Evolutionary conservation across 2,888 invertebrate genomes (phyloP), one percentile per base, ranked within the genome.

Genomic region (Empis livida): DNA sequence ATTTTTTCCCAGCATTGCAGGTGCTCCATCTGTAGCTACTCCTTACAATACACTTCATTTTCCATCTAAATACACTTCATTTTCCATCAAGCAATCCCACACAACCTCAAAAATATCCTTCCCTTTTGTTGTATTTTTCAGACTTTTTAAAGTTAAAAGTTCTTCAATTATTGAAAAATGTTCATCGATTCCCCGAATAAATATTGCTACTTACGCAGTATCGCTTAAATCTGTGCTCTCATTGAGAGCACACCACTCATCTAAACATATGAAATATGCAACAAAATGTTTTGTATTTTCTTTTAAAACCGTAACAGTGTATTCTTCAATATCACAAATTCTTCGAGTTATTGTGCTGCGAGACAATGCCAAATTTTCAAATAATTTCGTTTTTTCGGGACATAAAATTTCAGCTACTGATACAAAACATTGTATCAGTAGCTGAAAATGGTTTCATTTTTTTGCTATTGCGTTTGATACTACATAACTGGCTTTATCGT

Each of bases 161-260:
- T 46, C 46, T 46, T 42, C 42, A 15, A 31, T 32, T 13, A 46
- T 17, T 17, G 10, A n/a, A 5, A 42, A 40, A 14, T 46, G 27
- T 16, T n/a, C 14, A 30, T 38, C 17, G 13, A 46, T 27, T 39
- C n/a, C 20, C 10, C 46, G 42, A n/a, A 46, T 32, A 17, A 46
- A 46, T 17, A 46, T 30, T 31, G 46, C 46, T 23, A 41, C 38
- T 31, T 46, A 42, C 17, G 46, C 17, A 41, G 37, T 16, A 46
- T 41, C 31, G 15, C 13, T 30, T n/a, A 41, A 37, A 46, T 46
- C 46, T 15, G 47, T 47, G 16, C 37, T 30, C 23, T 47, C n/a
- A n/a, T n/a, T n/a, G n/a, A n/a, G n/a, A n/a, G n/a, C n/a, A n/a
- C n/a, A n/a, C n/a, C n/a, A n/a, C n/a, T n/a, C 38, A 43, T 47